phyloP scores from a whole-genome alignment of 2,888 invertebrate species.

The Morpho achilles region DNA sequence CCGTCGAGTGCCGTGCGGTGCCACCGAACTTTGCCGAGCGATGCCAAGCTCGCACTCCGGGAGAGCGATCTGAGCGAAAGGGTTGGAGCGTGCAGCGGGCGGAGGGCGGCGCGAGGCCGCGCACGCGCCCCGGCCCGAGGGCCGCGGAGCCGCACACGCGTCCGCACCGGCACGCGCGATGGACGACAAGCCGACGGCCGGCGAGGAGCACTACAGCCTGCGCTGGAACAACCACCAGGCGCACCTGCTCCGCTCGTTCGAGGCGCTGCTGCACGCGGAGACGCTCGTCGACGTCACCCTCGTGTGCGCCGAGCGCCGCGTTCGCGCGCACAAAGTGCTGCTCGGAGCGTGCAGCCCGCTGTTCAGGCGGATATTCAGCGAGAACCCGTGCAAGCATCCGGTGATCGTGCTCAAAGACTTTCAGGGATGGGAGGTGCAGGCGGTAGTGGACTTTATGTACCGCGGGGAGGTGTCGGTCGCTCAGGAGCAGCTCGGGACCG shows the following conservation, averaged over 20 bases:
- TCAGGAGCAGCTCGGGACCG: constrained; percentile 88
- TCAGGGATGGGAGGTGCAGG: constrained; percentile 92
- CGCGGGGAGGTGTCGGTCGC: constrained; percentile 94
- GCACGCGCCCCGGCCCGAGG: constrained; percentile 53
- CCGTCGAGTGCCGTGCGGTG: constrained; percentile 55
- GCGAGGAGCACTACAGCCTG: constrained; percentile 91
- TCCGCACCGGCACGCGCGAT: constrained; percentile 59
- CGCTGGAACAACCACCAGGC: constrained; percentile 97
- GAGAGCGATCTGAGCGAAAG: constrained; percentile 66
- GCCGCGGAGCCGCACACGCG: constrained; percentile 55
- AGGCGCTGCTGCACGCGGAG: constrained; percentile 91
- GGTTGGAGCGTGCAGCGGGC: constrained; percentile 64
- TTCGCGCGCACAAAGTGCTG: constrained; percentile 94
- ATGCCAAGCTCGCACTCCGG: constrained; percentile 58
- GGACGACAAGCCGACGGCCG: constrained; percentile 70
- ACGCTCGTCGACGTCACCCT: constrained; percentile 93
- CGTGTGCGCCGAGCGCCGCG: constrained; percentile 91
- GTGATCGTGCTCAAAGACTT: constrained; percentile 95
- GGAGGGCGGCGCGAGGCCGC: constrained; percentile 66
- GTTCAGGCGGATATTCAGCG: constrained; percentile 92
- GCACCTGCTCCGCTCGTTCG: constrained; percentile 92
- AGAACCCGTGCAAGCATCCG: constrained; percentile 96
- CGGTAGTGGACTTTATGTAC: constrained; percentile 96
- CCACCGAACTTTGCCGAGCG: constrained; percentile 44
- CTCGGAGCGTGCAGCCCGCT: constrained; percentile 94